Evolutionary conservation across 1,140 invertebrate genomes (phyloP), one percentile per base, ranked within the genome.

Genomic region (Cheumatopsyche charites): DNA sequence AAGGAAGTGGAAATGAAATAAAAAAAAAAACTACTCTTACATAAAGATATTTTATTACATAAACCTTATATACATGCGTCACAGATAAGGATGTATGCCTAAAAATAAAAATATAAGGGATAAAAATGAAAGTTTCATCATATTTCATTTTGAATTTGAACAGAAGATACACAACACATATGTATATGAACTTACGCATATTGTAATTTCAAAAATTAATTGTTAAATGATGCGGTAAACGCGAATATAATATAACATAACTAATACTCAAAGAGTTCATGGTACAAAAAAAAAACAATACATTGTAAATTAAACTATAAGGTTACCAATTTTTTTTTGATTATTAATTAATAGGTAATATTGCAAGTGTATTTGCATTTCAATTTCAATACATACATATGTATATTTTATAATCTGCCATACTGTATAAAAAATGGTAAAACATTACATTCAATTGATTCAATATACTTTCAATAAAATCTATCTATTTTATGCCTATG

Each of bases 91-190:
- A 15, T 52, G 19, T 52, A 52, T 17, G 19, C 47, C 19, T 52
- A 52, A 52, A 17, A 17, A 52, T 65, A 65, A 12, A 62, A 65
- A 65, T 36, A 65, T 29, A n/a, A 65, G 62, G 42, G 21, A 15
- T 42, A 15, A 45, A 36, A 36, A 65, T 65, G 29, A 65, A 65
- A 42, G 36, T 36, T 3, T 65, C 26, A 42, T 65, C 43, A 65
- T 65, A 26, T 42, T 65, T 42, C 29, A 65, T 65, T 65, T 65
- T 65, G 29, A 42, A 42, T 65, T 65, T 42, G 41, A 65, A 65
- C 62, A 42, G 29, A 42, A 36, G 62, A 65, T 65, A 65, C 15
- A 65, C 36, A 62, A 62, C 36, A 62, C 26, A 12, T 62, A 26
- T 62, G 61, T 65, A 65, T 36, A 42, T 65, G 43, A 42, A 43